Percentiles rank a stretch among this genome's conserved stretches.
Conservation (phyloP, 64 coral and sea anemone species). For the Cladopsammia gracilis region DNA sequence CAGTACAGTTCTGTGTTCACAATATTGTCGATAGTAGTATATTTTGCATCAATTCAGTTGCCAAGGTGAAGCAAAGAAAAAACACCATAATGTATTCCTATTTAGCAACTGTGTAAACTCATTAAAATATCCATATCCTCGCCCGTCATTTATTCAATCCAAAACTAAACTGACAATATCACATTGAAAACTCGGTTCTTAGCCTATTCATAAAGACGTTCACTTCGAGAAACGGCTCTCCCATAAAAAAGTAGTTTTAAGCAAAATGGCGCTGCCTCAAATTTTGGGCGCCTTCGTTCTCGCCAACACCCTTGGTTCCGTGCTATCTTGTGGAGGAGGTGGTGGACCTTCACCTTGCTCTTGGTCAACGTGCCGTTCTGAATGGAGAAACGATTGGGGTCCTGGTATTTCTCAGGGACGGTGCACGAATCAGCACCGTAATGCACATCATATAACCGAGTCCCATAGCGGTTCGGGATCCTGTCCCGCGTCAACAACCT, state of each 20-base stretch:
- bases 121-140: neutral
- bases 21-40: too few relatives aligned
- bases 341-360: neutral
- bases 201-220: neutral
- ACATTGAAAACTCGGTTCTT: neutral
- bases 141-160: neutral
- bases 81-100: neutral
- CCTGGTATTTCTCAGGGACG: constrained; percentile 10
- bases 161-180: neutral
- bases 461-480: neutral
- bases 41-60: neutral
- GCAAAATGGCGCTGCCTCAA: neutral
- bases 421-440: neutral
- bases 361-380: neutral
- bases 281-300: neutral
- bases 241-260: too few relatives aligned
- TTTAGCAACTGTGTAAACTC: neutral
- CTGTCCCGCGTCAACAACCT: neutral
- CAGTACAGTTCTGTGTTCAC: too few relatives aligned
- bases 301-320: neutral
- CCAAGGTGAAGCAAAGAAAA: neutral
- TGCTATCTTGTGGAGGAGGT: neutral
- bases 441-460: neutral
- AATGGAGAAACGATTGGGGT: constrained; percentile 45
- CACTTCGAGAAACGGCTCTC: neutral